Conservation (phyloP, 2,797 vertebrate species). For the Staurois parvus region DNA sequence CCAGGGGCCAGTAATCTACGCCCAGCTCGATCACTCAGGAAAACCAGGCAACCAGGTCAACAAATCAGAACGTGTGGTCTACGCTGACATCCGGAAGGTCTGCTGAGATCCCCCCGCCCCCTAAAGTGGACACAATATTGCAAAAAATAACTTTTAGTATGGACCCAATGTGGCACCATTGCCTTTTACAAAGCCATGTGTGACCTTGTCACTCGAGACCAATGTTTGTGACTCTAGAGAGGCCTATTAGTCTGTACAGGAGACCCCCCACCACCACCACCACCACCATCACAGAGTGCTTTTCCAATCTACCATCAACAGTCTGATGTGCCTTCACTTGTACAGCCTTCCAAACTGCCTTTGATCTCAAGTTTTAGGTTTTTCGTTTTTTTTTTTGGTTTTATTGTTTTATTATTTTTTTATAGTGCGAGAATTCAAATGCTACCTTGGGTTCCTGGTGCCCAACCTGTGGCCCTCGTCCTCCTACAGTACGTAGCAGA, state of each 20-base stretch:
- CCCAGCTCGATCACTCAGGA: constrained; percentile 93
- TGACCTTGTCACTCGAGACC: constrained; percentile 73
- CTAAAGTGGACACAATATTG: constrained; percentile 26
- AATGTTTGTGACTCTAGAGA: constrained; percentile 71
- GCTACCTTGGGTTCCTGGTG: too few species aligned
- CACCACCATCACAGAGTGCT: background rate
- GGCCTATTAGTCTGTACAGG: background rate
- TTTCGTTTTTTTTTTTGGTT: too few species aligned
- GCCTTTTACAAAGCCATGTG: constrained; percentile 65
- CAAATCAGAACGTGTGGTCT: constrained; percentile 95
- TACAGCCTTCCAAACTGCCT: too few species aligned
- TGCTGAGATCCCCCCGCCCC: constrained; percentile 71
- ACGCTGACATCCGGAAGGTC: constrained; percentile 93
- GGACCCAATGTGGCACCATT: constrained; percentile 69
- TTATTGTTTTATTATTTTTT: too few species aligned
- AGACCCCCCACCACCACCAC: background rate
- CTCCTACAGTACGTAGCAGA: too few species aligned
- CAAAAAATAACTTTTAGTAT: background rate
- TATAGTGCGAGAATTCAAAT: too few species aligned
- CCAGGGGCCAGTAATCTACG: constrained; percentile 91
- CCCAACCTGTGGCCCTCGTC: too few species aligned
- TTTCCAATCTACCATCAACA: background rate
- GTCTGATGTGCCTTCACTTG: constrained; percentile 26
- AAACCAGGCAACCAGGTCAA: constrained; percentile 87
- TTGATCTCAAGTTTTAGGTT: too few species aligned